A percentile compares a stretch with the other conserved stretches of the same genome.
phyloP scores from a whole-genome alignment of 2,797 vertebrate genomes.

The Phataginus tricuspis region DNA sequence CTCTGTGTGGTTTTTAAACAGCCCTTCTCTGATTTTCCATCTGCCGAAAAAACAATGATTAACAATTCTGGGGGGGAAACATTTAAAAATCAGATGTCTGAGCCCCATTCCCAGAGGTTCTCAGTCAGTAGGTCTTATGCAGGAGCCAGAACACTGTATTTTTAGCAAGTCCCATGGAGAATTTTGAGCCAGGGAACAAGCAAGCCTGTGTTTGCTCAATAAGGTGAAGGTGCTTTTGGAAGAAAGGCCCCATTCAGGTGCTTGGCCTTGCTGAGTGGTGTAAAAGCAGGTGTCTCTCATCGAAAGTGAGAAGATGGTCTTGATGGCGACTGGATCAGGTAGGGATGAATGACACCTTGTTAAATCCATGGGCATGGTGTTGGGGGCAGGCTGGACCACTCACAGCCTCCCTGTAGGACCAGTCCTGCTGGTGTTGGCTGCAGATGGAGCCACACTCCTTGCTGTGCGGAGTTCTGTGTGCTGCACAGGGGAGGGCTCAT shows the following conservation, averaged over 20 bases:
- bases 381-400: too few relatives aligned
- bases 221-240: neutral
- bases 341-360: neutral
- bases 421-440: neutral
- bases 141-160: neutral
- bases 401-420: neutral
- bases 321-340: neutral
- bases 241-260: neutral
- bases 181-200: neutral
- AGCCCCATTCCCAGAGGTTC: neutral
- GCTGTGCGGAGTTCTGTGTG: neutral
- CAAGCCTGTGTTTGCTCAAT: neutral
- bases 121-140: neutral
- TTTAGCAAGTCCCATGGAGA: neutral
- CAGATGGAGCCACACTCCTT: rapidly evolving
- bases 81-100: conserved; percentile 2
- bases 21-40: neutral
- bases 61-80: neutral
- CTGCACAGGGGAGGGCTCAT: neutral
- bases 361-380: neutral
- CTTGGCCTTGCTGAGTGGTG: neutral
- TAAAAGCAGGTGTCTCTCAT: neutral
- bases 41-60: neutral
- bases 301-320: neutral
- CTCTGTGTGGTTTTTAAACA: neutral